Evolutionary conservation across 2,888 invertebrate genomes (phyloP).

Genomic region (Apotomis betuletana): DNA sequence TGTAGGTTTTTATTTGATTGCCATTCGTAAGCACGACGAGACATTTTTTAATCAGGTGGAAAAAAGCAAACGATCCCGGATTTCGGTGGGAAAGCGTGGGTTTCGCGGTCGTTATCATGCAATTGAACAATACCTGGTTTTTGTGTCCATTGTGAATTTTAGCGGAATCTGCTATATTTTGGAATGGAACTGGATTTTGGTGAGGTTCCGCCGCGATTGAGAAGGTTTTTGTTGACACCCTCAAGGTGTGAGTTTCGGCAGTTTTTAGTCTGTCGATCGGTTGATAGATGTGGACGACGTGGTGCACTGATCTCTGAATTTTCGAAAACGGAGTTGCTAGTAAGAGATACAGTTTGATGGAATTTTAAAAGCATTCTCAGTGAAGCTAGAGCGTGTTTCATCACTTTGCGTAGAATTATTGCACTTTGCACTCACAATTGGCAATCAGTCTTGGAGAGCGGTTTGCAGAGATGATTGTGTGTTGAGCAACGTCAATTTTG

Average conservation of each 20-base stretch:
- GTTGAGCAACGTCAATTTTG: neutral
- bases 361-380: neutral
- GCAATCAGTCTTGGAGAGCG: constrained; percentile 8
- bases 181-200: constrained; percentile 57
- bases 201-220: constrained; percentile 41
- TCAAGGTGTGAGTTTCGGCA: constrained; percentile 7
- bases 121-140: constrained; percentile 69
- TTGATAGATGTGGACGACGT: constrained; percentile 22
- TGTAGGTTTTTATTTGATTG: constrained; percentile 81
- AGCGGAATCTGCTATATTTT: constrained; percentile 62
- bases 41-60: constrained; percentile 72
- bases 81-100: constrained; percentile 77
- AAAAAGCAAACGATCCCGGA: constrained; percentile 63
- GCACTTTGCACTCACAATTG: constrained; percentile 29
- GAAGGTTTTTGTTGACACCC: constrained; percentile 18
- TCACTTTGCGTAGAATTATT: constrained; percentile 7
- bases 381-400: neutral
- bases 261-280: constrained; percentile 23
- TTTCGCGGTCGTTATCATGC: constrained; percentile 63
- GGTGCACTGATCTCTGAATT: neutral
- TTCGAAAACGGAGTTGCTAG: neutral
- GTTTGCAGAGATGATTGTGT: neutral
- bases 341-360: neutral
- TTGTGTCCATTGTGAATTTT: constrained; percentile 58
- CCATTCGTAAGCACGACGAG: constrained; percentile 68